These are phyloP conservation scores for Tinea semifulvella DNA, from an alignment of 2,888 invertebrate genomes.

Conservation along the genomic window DNA sequence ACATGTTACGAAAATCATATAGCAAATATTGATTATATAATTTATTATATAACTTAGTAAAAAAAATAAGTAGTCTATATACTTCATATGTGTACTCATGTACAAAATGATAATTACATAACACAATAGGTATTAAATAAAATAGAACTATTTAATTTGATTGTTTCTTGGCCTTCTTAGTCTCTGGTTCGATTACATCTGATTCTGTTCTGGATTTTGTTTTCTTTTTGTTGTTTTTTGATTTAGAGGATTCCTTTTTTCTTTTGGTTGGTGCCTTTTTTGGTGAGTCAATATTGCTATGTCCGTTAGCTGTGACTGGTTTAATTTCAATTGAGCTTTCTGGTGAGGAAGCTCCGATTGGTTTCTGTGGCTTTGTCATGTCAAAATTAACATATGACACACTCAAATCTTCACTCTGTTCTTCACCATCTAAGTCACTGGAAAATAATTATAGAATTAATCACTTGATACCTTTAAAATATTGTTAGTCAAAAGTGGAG, in stretches of 20 bases:
- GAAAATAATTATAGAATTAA: neutral
- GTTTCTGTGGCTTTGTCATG: conserved; percentile 41
- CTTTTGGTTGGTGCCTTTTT: conserved; percentile 23
- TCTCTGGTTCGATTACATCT: neutral
- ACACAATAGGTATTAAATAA: neutral
- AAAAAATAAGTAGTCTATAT: no score
- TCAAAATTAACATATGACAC: conserved; percentile 52
- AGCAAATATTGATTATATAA: no score
- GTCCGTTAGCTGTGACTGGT: neutral
- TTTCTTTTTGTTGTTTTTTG: conserved; percentile 35
- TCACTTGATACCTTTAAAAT: no score
- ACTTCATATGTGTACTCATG: no score
- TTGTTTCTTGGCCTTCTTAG: neutral
- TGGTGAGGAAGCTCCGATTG: neutral
- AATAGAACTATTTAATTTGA: neutral
- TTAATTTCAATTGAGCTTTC: neutral
- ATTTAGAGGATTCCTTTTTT: conserved; percentile 21
- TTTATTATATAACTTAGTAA: no score
- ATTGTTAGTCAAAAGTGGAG: no score
- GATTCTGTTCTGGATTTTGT: conserved; percentile 29
- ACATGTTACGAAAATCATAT: no score
- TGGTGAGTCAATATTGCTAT: conserved; percentile 19
- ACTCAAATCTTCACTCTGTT: conserved; percentile 19
- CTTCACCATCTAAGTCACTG: neutral
- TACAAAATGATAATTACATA: no score